Evolutionary conservation across 2,888 invertebrate species (phyloP).

Genomic region (Polydrusus tereticollis): DNA sequence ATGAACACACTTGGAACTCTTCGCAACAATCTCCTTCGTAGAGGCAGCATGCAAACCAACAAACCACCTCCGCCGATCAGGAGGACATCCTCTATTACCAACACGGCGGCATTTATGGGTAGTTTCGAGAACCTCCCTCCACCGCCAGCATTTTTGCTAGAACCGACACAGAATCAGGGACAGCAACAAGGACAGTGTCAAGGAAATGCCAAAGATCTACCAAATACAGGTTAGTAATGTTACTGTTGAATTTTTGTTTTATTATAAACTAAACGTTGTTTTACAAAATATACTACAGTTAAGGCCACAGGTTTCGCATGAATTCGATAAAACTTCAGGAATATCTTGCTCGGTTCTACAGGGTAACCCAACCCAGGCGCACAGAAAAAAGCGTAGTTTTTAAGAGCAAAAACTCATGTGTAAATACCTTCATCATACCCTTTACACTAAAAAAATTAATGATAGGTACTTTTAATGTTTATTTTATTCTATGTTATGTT

Average conservation of each 20-base stretch:
- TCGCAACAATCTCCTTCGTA: slow-evolving; percentile 69
- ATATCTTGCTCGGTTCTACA: too few species aligned
- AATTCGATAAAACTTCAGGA: too few species aligned
- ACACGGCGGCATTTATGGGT: slow-evolving; percentile 64
- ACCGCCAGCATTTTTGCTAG: slow-evolving; percentile 83
- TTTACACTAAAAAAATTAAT: too few species aligned
- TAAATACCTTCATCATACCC: too few species aligned
- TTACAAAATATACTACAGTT: too few species aligned
- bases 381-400: too few species aligned
- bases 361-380: too few species aligned
- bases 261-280: neutral
- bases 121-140: slow-evolving; percentile 75
- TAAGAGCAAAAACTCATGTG: too few species aligned
- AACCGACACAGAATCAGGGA: slow-evolving; percentile 59
- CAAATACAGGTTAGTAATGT: slow-evolving; percentile 32
- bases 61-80: slow-evolving; percentile 89
- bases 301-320: too few species aligned
- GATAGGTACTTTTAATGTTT: neutral
- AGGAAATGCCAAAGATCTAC: neutral
- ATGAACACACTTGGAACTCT: slow-evolving; percentile 59
- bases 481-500: neutral
- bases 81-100: slow-evolving; percentile 79
- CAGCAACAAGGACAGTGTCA: slow-evolving; percentile 4
- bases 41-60: slow-evolving; percentile 71
- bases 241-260: too few species aligned